A percentile compares a stretch with the other conserved stretches of the same genome.
phyloP scores from a whole-genome alignment of 2,888 invertebrate genomes.

The Tenthredo amoena region DNA sequence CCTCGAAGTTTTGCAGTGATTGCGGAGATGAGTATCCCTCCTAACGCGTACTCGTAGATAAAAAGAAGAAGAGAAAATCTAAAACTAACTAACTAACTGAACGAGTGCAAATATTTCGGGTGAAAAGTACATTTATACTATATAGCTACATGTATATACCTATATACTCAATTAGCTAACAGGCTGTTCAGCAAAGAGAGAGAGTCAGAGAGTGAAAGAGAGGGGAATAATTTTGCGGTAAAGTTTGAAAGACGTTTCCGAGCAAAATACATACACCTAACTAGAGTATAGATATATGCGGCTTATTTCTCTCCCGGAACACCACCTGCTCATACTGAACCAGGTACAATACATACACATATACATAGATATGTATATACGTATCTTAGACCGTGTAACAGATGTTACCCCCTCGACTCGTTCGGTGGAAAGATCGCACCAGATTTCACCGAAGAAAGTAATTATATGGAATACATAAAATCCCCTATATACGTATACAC shows the following conservation, averaged over 20 bases:
- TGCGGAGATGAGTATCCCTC: not conserved
- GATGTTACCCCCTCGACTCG: conserved; percentile 60
- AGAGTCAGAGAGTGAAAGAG: not conserved
- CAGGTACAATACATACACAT: conserved; percentile 18
- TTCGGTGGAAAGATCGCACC: conserved; percentile 32
- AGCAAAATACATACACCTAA: conserved; percentile 49
- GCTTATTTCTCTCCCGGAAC: conserved; percentile 51
- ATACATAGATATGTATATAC: conserved; percentile 62
- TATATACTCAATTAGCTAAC: conserved; percentile 1
- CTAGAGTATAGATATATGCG: not conserved
- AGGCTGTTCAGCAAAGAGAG: conserved; percentile 8
- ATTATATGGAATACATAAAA: conserved; percentile 73
- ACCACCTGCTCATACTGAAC: conserved; percentile 52
- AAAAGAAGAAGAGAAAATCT: not conserved
- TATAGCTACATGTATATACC: too few relatives aligned
- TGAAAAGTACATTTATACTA: not conserved
- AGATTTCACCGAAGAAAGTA: conserved; percentile 63
- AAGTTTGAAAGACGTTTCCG: conserved; percentile 13
- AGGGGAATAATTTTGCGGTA: not conserved
- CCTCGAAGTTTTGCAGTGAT: not conserved
- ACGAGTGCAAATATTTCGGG: not conserved
- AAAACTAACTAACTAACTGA: not conserved
- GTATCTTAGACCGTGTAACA: conserved; percentile 68
- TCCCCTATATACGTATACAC: conserved; percentile 51
- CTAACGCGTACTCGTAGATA: not conserved